Evolutionary conservation across 2,113 vertebrate genomes (phyloP).

Genomic region (Hippoglossus stenolepis): DNA sequence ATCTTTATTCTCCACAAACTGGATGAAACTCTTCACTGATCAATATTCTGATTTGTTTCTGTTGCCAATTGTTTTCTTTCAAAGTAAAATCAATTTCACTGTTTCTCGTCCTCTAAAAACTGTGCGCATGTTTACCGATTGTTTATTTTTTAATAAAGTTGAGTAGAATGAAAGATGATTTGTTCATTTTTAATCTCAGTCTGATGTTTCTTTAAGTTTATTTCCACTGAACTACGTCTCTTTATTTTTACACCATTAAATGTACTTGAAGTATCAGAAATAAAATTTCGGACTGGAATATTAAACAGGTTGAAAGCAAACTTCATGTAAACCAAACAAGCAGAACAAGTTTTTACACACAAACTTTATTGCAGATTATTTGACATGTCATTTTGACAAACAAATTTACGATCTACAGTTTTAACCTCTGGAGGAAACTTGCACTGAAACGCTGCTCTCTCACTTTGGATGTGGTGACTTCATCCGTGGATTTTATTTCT

Average conservation of each 20-base stretch:
- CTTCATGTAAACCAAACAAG: not conserved
- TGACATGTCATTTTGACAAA: too few species aligned
- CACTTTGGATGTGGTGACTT: too few species aligned
- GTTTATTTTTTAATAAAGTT: constrained; percentile 69
- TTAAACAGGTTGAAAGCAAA: too few species aligned
- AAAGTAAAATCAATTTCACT: constrained; percentile 16
- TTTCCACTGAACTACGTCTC: too few species aligned
- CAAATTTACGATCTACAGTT: not conserved
- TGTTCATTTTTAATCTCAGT: too few species aligned
- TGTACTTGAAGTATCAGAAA: too few species aligned
- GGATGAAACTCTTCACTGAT: not conserved
- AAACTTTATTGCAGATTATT: not conserved
- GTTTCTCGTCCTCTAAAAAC: not conserved
- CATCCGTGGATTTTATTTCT: too few species aligned
- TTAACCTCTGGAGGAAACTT: not conserved
- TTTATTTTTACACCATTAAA: too few species aligned
- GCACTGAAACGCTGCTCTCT: too few species aligned
- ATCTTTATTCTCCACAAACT: not conserved
- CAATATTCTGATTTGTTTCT: not conserved
- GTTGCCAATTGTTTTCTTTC: not conserved
- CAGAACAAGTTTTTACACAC: not conserved
- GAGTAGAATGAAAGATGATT: constrained; percentile 26
- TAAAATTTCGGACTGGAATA: too few species aligned
- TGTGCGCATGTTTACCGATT: constrained; percentile 13
- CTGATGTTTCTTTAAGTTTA: too few species aligned